A percentile compares a stretch with the other conserved stretches of the same genome.
These are phyloP conservation scores for Colletes latitarsis DNA, from an alignment of 1,140 invertebrate genomes.

Conservation along the genomic window DNA sequence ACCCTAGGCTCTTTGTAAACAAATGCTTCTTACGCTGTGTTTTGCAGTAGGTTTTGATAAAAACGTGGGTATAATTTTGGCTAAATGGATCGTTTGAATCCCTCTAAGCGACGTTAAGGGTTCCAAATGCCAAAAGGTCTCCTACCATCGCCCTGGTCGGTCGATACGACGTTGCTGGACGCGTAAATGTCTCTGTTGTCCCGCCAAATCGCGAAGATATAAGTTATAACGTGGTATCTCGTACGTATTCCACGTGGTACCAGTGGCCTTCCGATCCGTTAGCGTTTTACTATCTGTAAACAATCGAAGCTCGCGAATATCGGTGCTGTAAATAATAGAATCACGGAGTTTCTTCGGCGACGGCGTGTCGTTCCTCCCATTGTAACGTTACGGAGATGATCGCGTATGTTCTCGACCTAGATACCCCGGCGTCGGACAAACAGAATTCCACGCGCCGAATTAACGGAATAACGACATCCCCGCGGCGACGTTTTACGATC, in stretches of 20 bases:
- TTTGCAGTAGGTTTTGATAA: no score
- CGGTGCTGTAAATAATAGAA: neutral
- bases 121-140: no score
- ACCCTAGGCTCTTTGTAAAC: no score
- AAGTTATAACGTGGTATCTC: neutral
- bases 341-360: neutral
- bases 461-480: conserved; percentile 5
- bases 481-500: conserved; percentile 4
- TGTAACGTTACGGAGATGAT: neutral
- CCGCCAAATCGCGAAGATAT: conserved; percentile 4
- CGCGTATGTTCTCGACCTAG: neutral
- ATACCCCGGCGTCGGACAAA: neutral
- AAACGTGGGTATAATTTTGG: no score
- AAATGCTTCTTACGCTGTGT: no score
- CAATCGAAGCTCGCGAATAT: neutral
- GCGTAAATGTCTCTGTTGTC: no score
- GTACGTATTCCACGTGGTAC: neutral
- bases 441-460: conserved; percentile 21
- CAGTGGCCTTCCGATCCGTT: neutral
- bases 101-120: no score
- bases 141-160: no score
- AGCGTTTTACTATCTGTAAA: conserved; percentile 16
- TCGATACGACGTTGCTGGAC: no score
- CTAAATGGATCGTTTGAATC: no score
- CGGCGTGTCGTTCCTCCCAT: neutral